These are phyloP conservation scores for Dorcus parallelipipedus DNA, from an alignment of 2,888 invertebrate genomes.

Conservation along the genomic window DNA sequence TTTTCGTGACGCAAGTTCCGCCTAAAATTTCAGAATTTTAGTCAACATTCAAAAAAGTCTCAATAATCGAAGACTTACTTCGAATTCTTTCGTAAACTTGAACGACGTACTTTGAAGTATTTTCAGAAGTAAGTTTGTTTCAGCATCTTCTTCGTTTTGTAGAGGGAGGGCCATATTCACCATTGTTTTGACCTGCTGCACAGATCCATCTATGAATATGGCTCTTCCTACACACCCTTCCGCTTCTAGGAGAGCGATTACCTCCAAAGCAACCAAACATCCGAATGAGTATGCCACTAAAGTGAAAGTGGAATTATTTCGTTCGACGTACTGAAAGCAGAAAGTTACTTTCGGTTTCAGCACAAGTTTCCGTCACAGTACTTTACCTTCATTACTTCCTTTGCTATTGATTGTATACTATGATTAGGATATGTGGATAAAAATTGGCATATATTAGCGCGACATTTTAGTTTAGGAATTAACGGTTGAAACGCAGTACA, in stretches of 20 bases:
- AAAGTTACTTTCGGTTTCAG: too few species aligned
- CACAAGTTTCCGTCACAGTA: neutral
- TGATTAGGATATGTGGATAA: constrained; percentile 48
- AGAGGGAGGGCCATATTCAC: neutral
- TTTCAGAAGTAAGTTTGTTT: too few species aligned
- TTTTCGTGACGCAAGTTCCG: too few species aligned
- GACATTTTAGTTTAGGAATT: constrained; percentile 51
- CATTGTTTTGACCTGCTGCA: neutral
- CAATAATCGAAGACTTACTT: too few species aligned
- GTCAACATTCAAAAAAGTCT: too few species aligned
- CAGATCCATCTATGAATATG: constrained; percentile 69
- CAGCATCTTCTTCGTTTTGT: too few species aligned
- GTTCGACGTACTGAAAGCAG: too few species aligned
- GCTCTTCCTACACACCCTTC: constrained; percentile 58
- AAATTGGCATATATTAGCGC: constrained; percentile 55
- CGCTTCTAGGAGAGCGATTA: constrained; percentile 66
- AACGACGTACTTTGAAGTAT: too few species aligned
- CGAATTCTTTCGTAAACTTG: too few species aligned
- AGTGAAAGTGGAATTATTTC: constrained; percentile 52
- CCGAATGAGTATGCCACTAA: constrained; percentile 87
- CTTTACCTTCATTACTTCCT: constrained; percentile 54
- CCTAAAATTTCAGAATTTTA: too few species aligned
- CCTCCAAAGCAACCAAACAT: constrained; percentile 68
- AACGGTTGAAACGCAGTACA: constrained; percentile 54
- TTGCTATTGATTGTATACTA: constrained; percentile 53